These are phyloP conservation scores for Agonopterix alstromeriana DNA, from an alignment of 2,888 invertebrate species.

Conservation along the genomic window DNA sequence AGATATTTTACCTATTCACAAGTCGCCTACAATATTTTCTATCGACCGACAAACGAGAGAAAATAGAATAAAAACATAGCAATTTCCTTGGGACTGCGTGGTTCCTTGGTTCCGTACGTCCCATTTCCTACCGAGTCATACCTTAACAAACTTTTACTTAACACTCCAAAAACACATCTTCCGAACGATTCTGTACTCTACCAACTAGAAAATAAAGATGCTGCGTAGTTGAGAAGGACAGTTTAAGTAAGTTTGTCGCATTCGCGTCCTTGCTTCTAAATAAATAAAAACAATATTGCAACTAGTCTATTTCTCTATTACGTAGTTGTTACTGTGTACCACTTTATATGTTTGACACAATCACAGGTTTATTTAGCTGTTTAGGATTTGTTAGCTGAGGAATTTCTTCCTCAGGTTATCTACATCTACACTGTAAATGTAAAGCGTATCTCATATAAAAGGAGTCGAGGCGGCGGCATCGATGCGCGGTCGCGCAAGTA, in stretches of 20 bases:
- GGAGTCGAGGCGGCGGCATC: no score
- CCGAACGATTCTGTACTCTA: no score
- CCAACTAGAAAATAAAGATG: no score
- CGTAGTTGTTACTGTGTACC: background rate
- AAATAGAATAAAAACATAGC: slow-evolving; percentile 53
- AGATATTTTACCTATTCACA: slow-evolving; percentile 9
- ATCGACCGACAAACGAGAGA: slow-evolving; percentile 41
- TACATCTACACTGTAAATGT: no score
- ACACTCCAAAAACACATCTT: no score
- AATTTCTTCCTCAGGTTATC: no score
- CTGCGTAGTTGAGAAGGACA: no score
- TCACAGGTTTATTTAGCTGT: background rate
- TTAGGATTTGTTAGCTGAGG: background rate
- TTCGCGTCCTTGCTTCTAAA: slow-evolving; percentile 34
- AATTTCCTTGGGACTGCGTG: slow-evolving; percentile 48
- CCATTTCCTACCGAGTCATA: slow-evolving; percentile 35
- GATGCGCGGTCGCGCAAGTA: no score
- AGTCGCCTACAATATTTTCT: slow-evolving; percentile 36
- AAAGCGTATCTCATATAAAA: no score
- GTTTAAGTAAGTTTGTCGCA: slow-evolving; percentile 11
- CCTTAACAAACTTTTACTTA: slow-evolving; percentile 16
- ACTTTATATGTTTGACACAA: background rate
- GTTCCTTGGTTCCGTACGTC: slow-evolving; percentile 31
- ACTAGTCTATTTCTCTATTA: slow-evolving; percentile 15
- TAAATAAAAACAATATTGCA: slow-evolving; percentile 49